Evolutionary conservation across 2,888 invertebrate genomes (phyloP), one percentile per base, ranked within the genome.

Genomic region (Protula sp.): DNA sequence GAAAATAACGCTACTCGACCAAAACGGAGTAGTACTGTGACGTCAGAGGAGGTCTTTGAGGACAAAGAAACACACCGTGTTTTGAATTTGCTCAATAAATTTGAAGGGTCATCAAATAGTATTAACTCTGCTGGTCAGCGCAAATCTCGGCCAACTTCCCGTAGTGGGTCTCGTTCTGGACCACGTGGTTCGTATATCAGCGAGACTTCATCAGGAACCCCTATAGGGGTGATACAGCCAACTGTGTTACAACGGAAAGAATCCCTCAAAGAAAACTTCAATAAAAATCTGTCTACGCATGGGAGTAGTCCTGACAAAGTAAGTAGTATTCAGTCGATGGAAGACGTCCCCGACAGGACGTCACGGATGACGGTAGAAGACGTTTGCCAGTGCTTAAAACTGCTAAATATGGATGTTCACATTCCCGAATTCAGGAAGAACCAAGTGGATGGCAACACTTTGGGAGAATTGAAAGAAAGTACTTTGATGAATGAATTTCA

Each of bases 381-480:
- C n/a, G 64, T 68, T 9, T 57, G 59, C 22, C 59, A 62, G 28
- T 68, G 67, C 38, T 56, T 68, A 24, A 30, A 38, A n/a, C 62
- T 68, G 30, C 55, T 68, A 22, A 60, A 64, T 48, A 62, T 68
- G 65, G 60, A 64, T 4, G 27, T 19, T 2, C 65, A 65, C 45
- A 53, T 65, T 2, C 14, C 38, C 2, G 48, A 60, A 31, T 67
- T 67, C 61, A 27, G 54, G 9, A 27, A 51, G 2, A 31, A 57
- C 31, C 55, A 61, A 55, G 56, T 68, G 5, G 66, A 68, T 51
- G 68, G 68, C 3, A 53, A 29, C n/a, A 30, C 55, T 22, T 53
- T 68, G 53, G 38, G 38, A 2, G 54, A 56, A 24, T 24, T 68
- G 47, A 61, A 45, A 24, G 68, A 68, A 54, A 54, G 29, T 14